Conservation (phyloP, 2,113 vertebrate genomes). For the Amia ocellicauda region DNA sequence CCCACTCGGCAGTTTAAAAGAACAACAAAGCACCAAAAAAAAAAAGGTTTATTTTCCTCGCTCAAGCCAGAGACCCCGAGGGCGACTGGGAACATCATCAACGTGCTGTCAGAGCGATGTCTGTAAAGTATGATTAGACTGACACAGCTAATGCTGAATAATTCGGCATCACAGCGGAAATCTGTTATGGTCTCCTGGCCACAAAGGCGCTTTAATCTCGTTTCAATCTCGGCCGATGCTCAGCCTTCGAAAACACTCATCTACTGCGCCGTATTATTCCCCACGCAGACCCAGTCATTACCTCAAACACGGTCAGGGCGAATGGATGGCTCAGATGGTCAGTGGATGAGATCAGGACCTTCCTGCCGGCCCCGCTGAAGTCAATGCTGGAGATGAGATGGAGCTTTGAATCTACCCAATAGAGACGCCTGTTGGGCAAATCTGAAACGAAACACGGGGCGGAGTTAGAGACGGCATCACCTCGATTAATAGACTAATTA, state of each 20-base stretch:
- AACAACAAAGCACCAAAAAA: conserved; percentile 6
- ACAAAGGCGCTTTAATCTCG: conserved; percentile 56
- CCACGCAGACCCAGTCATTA: conserved; percentile 45
- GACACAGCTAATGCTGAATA: background rate
- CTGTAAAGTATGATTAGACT: conserved; percentile 31
- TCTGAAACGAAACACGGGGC: conserved; percentile 66
- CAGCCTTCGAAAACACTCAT: conserved; percentile 51
- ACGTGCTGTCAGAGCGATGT: conserved; percentile 21
- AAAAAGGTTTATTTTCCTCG: conserved; percentile 19
- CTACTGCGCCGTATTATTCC: conserved; percentile 34
- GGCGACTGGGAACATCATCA: conserved; percentile 25
- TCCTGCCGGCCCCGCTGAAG: conserved; percentile 85
- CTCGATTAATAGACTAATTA: no score
- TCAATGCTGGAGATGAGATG: conserved; percentile 93
- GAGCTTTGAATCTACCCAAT: conserved; percentile 98
- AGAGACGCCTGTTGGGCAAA: conserved; percentile 86
- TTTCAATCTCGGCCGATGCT: conserved; percentile 48
- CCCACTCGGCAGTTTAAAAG: conserved; percentile 16
- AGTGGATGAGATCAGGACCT: conserved; percentile 83
- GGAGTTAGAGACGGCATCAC: no score
- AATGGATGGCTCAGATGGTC: conserved; percentile 90
- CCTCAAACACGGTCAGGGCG: conserved; percentile 93
- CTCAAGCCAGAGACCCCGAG: conserved; percentile 4
- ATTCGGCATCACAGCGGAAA: background rate
- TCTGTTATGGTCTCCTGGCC: conserved; percentile 1